A percentile compares a stretch with the other conserved stretches of the same genome.
These are phyloP conservation scores for Hypothenemus hampei DNA, from an alignment of 1,140 invertebrate species.

Conservation along the genomic window DNA sequence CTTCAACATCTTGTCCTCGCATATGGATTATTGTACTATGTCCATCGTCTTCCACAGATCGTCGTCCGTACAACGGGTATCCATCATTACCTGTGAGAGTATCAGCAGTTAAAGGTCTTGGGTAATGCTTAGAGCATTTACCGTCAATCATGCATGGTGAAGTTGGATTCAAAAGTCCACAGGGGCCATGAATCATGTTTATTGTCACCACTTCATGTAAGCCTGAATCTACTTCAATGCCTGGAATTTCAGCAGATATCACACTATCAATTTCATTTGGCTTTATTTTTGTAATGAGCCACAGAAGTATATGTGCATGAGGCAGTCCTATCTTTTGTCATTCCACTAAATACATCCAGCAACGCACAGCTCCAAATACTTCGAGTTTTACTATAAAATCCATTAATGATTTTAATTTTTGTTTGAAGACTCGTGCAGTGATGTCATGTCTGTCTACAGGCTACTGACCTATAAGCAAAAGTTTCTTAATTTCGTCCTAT, in stretches of 20 bases:
- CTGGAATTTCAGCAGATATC: slow-evolving; percentile 53
- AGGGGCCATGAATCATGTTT: slow-evolving; percentile 55
- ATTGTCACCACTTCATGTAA: slow-evolving; percentile 45
- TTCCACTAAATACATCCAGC: no score
- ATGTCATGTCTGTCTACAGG: no score
- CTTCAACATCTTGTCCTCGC: slow-evolving; percentile 8
- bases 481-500: neutral
- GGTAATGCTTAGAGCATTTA: slow-evolving; percentile 48
- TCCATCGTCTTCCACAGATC: slow-evolving; percentile 41
- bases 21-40: neutral
- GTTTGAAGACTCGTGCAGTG: no score
- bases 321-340: no score
- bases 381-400: no score
- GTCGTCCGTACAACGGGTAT: slow-evolving; percentile 46
- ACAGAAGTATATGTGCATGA: no score
- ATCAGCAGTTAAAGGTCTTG: slow-evolving; percentile 37
- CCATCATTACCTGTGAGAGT: slow-evolving; percentile 40
- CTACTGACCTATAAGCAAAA: slow-evolving; percentile 24
- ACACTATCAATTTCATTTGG: slow-evolving; percentile 48
- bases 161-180: slow-evolving; percentile 45
- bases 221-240: slow-evolving; percentile 43
- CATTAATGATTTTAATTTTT: no score
- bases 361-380: no score
- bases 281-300: slow-evolving; percentile 42
- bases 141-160: slow-evolving; percentile 50